These are phyloP conservation scores for Cerastis leucographa DNA, from an alignment of 2,888 invertebrate genomes.

Conservation along the genomic window DNA sequence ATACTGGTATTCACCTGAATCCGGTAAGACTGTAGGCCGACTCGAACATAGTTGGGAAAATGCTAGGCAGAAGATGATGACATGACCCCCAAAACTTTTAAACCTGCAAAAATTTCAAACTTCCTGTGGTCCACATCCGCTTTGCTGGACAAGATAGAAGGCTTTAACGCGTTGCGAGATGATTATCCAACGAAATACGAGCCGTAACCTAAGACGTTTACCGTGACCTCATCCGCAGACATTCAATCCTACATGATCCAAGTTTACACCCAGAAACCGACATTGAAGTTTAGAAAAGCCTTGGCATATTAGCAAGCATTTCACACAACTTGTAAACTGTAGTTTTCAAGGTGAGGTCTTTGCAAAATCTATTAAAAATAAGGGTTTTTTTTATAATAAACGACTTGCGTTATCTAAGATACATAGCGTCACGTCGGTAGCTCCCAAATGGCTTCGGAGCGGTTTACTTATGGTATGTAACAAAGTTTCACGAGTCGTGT, in stretches of 20 bases:
- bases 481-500: background rate
- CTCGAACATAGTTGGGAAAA: too few species aligned
- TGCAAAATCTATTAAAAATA: slow-evolving; percentile 7
- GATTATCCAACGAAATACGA: slow-evolving; percentile 46
- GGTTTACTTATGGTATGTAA: background rate
- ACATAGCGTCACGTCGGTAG: background rate
- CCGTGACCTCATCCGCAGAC: slow-evolving; percentile 60
- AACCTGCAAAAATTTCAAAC: background rate
- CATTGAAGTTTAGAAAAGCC: slow-evolving; percentile 75
- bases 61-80: too few species aligned
- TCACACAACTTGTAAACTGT: slow-evolving; percentile 51
- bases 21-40: too few species aligned
- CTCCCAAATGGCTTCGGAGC: background rate
- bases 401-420: background rate
- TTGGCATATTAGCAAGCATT: too few species aligned
- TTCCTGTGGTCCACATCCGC: background rate
- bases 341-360: slow-evolving; percentile 61
- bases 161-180: slow-evolving; percentile 41
- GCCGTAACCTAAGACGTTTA: slow-evolving; percentile 39
- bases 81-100: background rate
- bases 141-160: slow-evolving; percentile 14
- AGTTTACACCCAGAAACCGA: slow-evolving; percentile 56
- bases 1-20: too few species aligned
- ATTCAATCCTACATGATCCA: slow-evolving; percentile 58
- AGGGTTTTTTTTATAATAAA: too few species aligned